These are phyloP conservation scores for Emydoidea blandingii DNA, from an alignment of 2,797 vertebrate genomes.

Conservation along the genomic window DNA sequence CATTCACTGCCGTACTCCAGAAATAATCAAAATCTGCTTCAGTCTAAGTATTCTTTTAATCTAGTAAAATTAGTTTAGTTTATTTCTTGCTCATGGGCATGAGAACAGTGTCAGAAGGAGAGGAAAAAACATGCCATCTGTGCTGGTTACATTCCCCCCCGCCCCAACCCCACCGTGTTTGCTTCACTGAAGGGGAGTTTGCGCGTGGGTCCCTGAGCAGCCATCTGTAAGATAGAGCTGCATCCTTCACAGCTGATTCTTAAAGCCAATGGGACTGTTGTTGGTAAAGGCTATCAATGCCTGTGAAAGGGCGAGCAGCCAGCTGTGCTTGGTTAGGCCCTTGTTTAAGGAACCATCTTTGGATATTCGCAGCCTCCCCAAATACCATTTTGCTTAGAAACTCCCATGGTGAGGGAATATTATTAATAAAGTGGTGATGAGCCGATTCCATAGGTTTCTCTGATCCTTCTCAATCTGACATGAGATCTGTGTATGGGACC, in stretches of 20 bases:
- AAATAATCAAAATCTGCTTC: not conserved
- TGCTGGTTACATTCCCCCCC: not conserved
- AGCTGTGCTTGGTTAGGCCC: not conserved
- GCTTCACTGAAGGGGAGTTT: not conserved
- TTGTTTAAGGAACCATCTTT: not conserved
- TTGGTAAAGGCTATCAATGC: not conserved
- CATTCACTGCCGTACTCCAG: not conserved
- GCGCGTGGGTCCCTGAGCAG: not conserved
- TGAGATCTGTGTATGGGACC: not conserved
- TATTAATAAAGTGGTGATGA: not conserved
- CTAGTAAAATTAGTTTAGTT: not conserved
- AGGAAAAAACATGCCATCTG: not conserved
- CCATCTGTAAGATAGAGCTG: not conserved
- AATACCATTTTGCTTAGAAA: not conserved
- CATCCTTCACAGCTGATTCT: not conserved
- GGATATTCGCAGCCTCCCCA: not conserved
- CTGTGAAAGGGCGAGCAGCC: not conserved
- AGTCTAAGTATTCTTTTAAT: not conserved
- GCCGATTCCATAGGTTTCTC: not conserved
- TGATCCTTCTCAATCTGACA: not conserved
- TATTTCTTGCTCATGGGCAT: not conserved
- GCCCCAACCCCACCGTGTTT: not conserved
- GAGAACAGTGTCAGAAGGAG: not conserved
- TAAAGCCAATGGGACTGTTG: not conserved
- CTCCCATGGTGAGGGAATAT: not conserved